A percentile compares a stretch with the other conserved stretches of the same genome.
phyloP scores from a whole-genome alignment of 2,113 vertebrate genomes.

The Procavia capensis region DNA sequence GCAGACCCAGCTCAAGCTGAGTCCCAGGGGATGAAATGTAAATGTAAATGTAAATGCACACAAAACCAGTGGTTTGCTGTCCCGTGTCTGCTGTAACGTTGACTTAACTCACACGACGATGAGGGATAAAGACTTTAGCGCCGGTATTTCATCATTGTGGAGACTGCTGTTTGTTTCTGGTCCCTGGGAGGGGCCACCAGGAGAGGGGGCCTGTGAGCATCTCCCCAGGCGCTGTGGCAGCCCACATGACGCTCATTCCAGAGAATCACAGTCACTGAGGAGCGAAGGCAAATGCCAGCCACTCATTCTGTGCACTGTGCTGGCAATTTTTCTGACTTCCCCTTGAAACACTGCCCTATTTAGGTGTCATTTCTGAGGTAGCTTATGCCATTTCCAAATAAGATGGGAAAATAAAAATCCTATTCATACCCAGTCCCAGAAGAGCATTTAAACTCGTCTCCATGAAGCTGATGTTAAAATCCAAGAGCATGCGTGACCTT shows the following conservation, averaged over 20 bases:
- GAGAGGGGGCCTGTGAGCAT: neutral
- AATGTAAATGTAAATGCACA: slow-evolving; percentile 39
- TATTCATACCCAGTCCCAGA: slow-evolving; percentile 12
- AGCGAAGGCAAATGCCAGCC: slow-evolving; percentile 59
- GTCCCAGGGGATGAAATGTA: neutral
- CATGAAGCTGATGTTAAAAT: slow-evolving; percentile 56
- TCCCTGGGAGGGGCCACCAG: neutral
- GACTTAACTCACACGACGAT: neutral
- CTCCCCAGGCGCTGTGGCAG: neutral
- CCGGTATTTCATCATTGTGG: slow-evolving; percentile 14
- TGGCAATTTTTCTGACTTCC: slow-evolving; percentile 50
- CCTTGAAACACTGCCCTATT: slow-evolving; percentile 53
- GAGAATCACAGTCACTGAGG: slow-evolving; percentile 20
- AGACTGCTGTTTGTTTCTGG: neutral
- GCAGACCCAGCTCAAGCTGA: neutral
- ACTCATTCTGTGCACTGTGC: neutral
- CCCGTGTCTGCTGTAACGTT: neutral
- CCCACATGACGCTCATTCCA: neutral
- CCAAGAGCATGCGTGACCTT: slow-evolving; percentile 27
- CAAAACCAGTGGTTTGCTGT: neutral
- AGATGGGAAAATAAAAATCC: slow-evolving; percentile 72
- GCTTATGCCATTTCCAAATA: slow-evolving; percentile 65
- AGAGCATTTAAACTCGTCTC: slow-evolving; percentile 65
- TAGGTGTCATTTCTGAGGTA: slow-evolving; percentile 39
- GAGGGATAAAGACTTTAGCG: slow-evolving; percentile 43